Evolutionary conservation across 2,888 invertebrate genomes (phyloP), one percentile per base, ranked within the genome.

Genomic region (Periphyllus acericola): DNA sequence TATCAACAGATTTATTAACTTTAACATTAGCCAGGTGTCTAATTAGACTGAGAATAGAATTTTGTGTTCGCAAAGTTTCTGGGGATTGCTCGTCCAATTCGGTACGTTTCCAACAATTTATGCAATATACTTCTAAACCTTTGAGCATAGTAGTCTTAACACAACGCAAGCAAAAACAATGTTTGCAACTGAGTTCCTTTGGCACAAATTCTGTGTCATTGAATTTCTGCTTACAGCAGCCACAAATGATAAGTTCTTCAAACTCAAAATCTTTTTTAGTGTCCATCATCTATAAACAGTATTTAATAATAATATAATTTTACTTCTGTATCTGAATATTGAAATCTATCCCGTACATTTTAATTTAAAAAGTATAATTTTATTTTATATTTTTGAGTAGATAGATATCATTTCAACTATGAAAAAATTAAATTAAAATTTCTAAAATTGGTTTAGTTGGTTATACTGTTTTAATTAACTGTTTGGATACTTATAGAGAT

Each of bases 131-230:
- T 91, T 95, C 95, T 83, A 89, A 90, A 46, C 94, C 95, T 91
- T 94, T 94, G 91, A 94, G 93, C 90, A 95, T 92, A 91, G 93
- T 93, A 90, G 94, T 93, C 91, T 94, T 94, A 91, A 95, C 94
- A 92, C 95, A 95, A 91, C 94, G 94, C 91, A 95, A 93, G 91
- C 95, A 95, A 92, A 95, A 95, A 92, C 95, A 94, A 92, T 95
- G 95, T 91, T 95, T 94, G 93, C 95, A 95, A 90, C 94, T 93
- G 90, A 95, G 93, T 91, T 95, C 92, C 92, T 95, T 95, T 89
- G 95, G 95, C 91, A 94, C 93, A 91, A 94, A 94, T 91, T 95
- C 95, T 89, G 93, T 93, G 90, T 95, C 95, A 92, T 95, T 95
- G 93, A 95, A 95, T 91, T 94, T 94, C 91, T 94, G 93, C 92